These are phyloP conservation scores for Nerophis lumbriciformis DNA, from an alignment of 2,113 vertebrate species.

Conservation along the genomic window DNA sequence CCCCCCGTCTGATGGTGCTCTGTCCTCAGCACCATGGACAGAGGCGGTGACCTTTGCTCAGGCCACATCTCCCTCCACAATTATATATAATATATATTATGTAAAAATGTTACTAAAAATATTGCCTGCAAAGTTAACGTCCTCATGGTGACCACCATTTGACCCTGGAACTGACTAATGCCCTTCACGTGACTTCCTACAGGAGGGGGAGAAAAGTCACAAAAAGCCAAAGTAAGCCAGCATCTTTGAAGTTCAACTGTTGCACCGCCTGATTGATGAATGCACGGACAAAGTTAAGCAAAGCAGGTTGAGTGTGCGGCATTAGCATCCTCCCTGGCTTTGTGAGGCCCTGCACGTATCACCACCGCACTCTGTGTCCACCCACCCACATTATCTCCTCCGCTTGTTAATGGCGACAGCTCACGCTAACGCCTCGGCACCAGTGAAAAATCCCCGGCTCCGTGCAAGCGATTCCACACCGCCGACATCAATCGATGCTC, in stretches of 20 bases:
- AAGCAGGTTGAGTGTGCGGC: constrained; percentile 6
- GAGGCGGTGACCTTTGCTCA: too few relatives aligned
- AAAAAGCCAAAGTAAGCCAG: too few relatives aligned
- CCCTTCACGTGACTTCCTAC: not conserved
- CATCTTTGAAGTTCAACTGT: not conserved
- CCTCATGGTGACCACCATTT: not conserved
- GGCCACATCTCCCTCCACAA: too few relatives aligned
- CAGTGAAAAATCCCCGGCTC: constrained; percentile 50
- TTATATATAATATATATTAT: too few relatives aligned
- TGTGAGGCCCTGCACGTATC: constrained; percentile 28
- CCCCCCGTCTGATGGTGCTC: too few relatives aligned
- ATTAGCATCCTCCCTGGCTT: constrained; percentile 26
- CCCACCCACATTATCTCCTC: constrained; percentile 48
- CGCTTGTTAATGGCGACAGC: constrained; percentile 51
- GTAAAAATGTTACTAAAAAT: too few relatives aligned
- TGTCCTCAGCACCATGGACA: too few relatives aligned
- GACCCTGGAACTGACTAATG: not conserved
- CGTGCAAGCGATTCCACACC: constrained; percentile 48
- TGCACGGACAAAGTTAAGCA: constrained; percentile 2
- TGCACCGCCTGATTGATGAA: constrained; percentile 5
- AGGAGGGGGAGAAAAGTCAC: too few relatives aligned
- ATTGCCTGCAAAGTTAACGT: too few relatives aligned
- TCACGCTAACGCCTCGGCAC: constrained; percentile 32
- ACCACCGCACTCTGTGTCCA: constrained; percentile 41
- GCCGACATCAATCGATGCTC: constrained; percentile 65